Conservation (phyloP, 2,797 vertebrate genomes). For the Selene dorsalis region DNA sequence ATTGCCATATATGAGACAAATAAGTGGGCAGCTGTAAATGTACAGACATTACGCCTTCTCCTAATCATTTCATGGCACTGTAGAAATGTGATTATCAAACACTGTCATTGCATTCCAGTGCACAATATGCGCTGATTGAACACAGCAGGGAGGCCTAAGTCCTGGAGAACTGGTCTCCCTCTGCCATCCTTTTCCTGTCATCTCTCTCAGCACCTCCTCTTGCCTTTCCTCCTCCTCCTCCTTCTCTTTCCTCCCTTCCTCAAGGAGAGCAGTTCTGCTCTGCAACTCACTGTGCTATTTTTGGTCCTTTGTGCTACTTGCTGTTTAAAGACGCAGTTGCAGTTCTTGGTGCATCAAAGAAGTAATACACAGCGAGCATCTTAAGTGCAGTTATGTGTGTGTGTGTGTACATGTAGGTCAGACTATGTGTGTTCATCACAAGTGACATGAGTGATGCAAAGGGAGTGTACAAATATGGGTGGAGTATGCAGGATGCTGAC, state of each 20-base stretch:
- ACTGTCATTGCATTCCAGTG: background rate
- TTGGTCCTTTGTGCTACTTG: conserved; percentile 88
- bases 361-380: conserved; percentile 54
- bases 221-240: conserved; percentile 64
- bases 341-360: conserved; percentile 80
- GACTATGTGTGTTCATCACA: conserved; percentile 49
- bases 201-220: conserved; percentile 63
- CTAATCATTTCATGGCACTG: conserved; percentile 8
- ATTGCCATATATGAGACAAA: background rate
- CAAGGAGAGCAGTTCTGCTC: conserved; percentile 83
- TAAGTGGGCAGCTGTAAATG: background rate
- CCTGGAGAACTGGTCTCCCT: conserved; percentile 50
- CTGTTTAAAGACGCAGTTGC: conserved; percentile 85
- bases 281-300: conserved; percentile 86
- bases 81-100: conserved; percentile 8
- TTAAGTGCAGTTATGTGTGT: conserved; percentile 48
- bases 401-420: conserved; percentile 29
- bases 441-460: conserved; percentile 50
- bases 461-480: conserved; percentile 63
- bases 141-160: conserved; percentile 44
- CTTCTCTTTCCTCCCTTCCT: conserved; percentile 67
- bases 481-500: conserved; percentile 70
- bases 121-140: conserved; percentile 30
- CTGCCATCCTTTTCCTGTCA: conserved; percentile 68
- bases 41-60: background rate